Base-by-base conservation (phyloP, 1,140 invertebrate genomes). In the Caerostris darwini region DNA sequence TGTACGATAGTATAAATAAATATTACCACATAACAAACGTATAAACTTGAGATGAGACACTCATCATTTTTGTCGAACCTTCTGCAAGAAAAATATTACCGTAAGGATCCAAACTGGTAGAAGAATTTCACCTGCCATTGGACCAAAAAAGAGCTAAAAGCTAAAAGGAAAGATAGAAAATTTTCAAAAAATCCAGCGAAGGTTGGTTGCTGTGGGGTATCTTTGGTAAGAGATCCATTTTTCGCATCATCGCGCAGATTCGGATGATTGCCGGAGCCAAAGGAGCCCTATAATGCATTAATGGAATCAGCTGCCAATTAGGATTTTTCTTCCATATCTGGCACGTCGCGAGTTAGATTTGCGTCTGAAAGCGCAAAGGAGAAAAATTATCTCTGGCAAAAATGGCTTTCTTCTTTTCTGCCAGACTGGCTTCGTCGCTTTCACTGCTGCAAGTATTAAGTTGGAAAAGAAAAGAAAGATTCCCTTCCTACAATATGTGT, bases 271-370 rank as follows among this genome's bases (percentile, higher is more conserved):
- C 69, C 50, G 69, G 50, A 77, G 69, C 69, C 69, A 50, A 77
- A 77, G 19, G 69, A 77, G 50, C 19, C 69, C 34, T 77, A 77
- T 53, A 77, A 77, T 77, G 69, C 69, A 77, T 53, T 77, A 77
- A 77, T 53, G 69, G 34, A 77, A 77, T 50, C 69, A 34, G 7
- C 69, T 77, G 34, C 69, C 69, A 77, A 50, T 77, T 77, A 77
- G 69, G 10, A 7, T 77, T 77, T 77, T 77, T 50, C 61, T 50
- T 10, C 34, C 34, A 50, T 50, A 50, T 77, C 69, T 77, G 19
- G 5, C 69, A 77, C 19, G 69, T 77, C 69, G 69, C 12, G n/a
- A 77, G 69, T 77, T 77, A 77, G 8, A 77, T 50, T 77, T 50
- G 19, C 7, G 69, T 5, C 34, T 77, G 8, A 77, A 53, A 77